Conservation (phyloP, 1,140 invertebrate genomes). For the Branchinecta lindahli region DNA sequence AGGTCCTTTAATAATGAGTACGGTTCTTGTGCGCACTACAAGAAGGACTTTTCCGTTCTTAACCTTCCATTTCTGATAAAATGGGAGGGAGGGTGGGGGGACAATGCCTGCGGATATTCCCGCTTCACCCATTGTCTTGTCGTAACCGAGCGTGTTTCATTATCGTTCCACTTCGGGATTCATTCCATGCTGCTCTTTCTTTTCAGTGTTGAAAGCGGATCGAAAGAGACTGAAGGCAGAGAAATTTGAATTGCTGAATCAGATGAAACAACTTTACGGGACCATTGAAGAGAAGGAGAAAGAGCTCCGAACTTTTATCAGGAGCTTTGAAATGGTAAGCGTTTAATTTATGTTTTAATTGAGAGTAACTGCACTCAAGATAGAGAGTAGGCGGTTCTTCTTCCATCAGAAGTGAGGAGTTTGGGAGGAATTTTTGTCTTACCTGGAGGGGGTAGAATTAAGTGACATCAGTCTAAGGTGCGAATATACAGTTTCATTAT, state of each 20-base stretch:
- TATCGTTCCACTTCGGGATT: too few relatives aligned
- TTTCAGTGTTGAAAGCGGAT: conserved; percentile 59
- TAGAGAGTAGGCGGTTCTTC: background rate
- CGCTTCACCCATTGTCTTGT: too few relatives aligned
- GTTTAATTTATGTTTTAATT: background rate
- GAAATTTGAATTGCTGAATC: conserved; percentile 80
- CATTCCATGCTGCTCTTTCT: conserved; percentile 11
- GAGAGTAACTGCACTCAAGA: background rate
- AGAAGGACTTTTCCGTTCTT: too few relatives aligned
- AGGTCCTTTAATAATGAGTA: too few relatives aligned
- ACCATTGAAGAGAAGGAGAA: conserved; percentile 87
- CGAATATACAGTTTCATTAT: too few relatives aligned
- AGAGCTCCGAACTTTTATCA: conserved; percentile 79
- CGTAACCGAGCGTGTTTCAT: too few relatives aligned
- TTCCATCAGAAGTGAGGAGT: background rate
- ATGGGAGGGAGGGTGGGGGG: too few relatives aligned
- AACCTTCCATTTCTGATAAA: too few relatives aligned
- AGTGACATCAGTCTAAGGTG: background rate
- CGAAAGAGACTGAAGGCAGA: conserved; percentile 77
- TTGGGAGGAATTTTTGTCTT: background rate
- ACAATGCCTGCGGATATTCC: too few relatives aligned
- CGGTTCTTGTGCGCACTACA: too few relatives aligned
- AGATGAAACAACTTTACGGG: conserved; percentile 86
- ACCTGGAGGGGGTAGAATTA: conserved; percentile 1
- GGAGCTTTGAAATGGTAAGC: conserved; percentile 75